Evolutionary conservation across 2,888 invertebrate genomes (phyloP).

Genomic region (Agonopterix subpropinquella): DNA sequence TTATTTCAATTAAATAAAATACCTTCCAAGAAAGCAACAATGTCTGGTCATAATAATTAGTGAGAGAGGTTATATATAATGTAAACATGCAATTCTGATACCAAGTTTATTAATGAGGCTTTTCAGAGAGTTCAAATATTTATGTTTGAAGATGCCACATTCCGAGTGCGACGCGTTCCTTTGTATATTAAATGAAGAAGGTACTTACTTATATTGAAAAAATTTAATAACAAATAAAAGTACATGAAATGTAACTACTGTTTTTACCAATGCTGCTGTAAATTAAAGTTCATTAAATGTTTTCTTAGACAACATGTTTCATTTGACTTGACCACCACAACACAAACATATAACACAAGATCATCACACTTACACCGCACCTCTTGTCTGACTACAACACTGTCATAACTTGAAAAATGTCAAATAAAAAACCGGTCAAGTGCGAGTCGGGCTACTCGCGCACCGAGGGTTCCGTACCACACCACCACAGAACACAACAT

Average conservation of each 20-base stretch:
- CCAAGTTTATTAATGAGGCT: constrained; percentile 10
- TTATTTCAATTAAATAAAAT: no score
- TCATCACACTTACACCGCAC: no score
- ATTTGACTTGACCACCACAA: constrained; percentile 3
- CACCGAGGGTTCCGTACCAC: no score
- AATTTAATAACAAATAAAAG: constrained; percentile 11
- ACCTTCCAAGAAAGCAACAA: no score
- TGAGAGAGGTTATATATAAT: not conserved
- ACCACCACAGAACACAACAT: no score
- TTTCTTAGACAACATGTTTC: constrained; percentile 32
- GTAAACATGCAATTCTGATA: not conserved
- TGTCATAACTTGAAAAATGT: no score
- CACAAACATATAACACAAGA: no score
- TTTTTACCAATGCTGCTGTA: constrained; percentile 58
- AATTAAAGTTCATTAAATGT: constrained; percentile 56
- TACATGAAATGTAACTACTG: constrained; percentile 13
- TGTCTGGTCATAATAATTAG: no score
- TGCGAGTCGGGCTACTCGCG: no score
- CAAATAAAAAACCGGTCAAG: no score
- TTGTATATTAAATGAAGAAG: constrained; percentile 7
- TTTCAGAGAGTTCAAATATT: constrained; percentile 16
- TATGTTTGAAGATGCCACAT: constrained; percentile 8
- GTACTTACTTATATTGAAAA: constrained; percentile 4
- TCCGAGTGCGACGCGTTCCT: constrained; percentile 12
- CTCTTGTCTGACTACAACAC: no score